Percentiles rank a stretch among this genome's conserved stretches.
These are phyloP conservation scores for Atlantisia rogersi DNA, from an alignment of 2,113 vertebrate species.

Conservation along the genomic window DNA sequence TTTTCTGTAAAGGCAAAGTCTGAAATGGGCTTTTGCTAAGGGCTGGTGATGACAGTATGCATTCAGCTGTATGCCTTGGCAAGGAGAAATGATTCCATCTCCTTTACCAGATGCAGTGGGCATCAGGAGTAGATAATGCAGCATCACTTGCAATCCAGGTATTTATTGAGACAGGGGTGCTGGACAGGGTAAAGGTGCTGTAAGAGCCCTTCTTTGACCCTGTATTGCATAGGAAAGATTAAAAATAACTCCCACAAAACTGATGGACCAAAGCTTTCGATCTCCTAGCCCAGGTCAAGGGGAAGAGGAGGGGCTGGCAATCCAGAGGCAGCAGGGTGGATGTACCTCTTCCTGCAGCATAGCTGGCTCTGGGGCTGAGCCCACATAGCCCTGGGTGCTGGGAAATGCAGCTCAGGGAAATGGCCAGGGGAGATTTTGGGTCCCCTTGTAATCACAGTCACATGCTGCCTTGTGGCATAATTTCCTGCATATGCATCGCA, in stretches of 20 bases:
- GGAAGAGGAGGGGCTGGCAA: neutral
- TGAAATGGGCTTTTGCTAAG: neutral
- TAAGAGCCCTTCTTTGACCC: accelerated
- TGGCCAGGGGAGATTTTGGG: neutral
- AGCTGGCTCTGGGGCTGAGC: neutral
- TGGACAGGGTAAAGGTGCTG: neutral
- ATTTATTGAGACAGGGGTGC: accelerated
- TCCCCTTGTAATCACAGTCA: neutral
- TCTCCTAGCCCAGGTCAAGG: neutral
- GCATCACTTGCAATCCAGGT: neutral
- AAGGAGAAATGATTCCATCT: neutral
- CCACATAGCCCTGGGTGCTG: accelerated
- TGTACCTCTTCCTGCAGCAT: accelerated
- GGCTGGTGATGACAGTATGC: accelerated
- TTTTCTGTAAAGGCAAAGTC: neutral
- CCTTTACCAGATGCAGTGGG: neutral
- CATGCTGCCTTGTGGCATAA: accelerated
- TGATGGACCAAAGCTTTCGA: neutral
- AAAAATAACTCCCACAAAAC: neutral
- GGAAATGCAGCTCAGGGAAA: neutral
- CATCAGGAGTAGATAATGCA: neutral
- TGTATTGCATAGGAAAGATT: neutral
- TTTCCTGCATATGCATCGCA: accelerated
- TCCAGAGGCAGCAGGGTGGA: neutral
- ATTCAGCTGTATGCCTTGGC: neutral